These are phyloP conservation scores for Brachyistius frenatus DNA, from an alignment of 2,113 vertebrate genomes.

Conservation along the genomic window DNA sequence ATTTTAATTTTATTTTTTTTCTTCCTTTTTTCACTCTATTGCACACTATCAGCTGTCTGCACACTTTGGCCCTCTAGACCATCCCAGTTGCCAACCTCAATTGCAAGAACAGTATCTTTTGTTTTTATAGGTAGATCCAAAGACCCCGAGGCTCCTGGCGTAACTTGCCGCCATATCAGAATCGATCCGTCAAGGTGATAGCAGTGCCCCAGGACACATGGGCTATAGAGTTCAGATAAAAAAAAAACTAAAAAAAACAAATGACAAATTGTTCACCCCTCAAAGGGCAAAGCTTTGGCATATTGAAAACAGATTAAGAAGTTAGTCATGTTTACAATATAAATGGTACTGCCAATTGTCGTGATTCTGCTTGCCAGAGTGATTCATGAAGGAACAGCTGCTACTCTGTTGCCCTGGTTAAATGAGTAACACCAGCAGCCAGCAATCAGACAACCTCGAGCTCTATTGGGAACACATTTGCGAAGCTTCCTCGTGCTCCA, in stretches of 20 bases:
- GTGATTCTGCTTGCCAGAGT: constrained; percentile 46
- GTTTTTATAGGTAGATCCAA: constrained; percentile 43
- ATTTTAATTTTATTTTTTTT: no score
- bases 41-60: constrained; percentile 46
- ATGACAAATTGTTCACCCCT: constrained; percentile 46
- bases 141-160: constrained; percentile 46
- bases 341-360: constrained; percentile 63
- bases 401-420: constrained; percentile 23
- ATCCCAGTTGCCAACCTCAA: constrained; percentile 25
- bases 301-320: constrained; percentile 72
- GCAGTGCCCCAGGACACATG: constrained; percentile 40
- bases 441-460: constrained; percentile 4
- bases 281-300: constrained; percentile 56
- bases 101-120: constrained; percentile 48
- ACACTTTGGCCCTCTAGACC: constrained; percentile 31
- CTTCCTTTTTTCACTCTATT: neutral
- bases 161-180: constrained; percentile 34
- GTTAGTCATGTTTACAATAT: constrained; percentile 63
- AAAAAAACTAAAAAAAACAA: neutral
- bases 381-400: constrained; percentile 60
- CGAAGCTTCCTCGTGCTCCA: no score
- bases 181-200: constrained; percentile 63
- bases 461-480: neutral
- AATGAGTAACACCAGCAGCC: constrained; percentile 38
- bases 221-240: constrained; percentile 59